A percentile compares a stretch with the other conserved stretches of the same genome.
phyloP scores from a whole-genome alignment of 1,140 invertebrate genomes.

The Nilaparvata lugens region DNA sequence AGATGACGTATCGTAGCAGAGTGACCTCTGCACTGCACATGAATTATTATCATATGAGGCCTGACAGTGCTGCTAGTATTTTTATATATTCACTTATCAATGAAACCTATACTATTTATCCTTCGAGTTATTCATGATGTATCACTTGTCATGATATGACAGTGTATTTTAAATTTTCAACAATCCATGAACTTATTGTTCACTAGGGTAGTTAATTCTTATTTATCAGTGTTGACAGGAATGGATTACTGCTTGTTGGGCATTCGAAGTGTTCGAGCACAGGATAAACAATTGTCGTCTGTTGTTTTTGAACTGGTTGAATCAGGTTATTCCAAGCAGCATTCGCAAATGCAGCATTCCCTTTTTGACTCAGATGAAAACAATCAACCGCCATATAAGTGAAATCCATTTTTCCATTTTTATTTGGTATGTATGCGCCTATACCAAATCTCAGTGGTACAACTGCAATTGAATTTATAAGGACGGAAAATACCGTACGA shows the following conservation, averaged over 20 bases:
- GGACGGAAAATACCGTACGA: too few species aligned
- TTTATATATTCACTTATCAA: too few species aligned
- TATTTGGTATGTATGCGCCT: slow-evolving; percentile 34
- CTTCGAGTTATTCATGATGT: too few species aligned
- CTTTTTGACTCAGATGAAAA: slow-evolving; percentile 59
- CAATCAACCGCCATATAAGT: slow-evolving; percentile 56
- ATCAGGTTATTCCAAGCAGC: slow-evolving; percentile 52
- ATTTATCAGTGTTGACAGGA: slow-evolving; percentile 28
- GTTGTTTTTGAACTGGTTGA: slow-evolving; percentile 39
- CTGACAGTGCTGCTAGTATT: too few species aligned
- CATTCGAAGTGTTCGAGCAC: slow-evolving; percentile 31
- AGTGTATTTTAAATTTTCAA: too few species aligned
- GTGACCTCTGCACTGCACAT: too few species aligned
- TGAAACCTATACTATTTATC: too few species aligned
- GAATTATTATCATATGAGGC: too few species aligned
- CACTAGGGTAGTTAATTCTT: too few species aligned
- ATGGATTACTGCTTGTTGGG: slow-evolving; percentile 34
- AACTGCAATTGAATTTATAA: slow-evolving; percentile 53
- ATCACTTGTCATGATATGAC: too few species aligned
- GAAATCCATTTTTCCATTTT: slow-evolving; percentile 38
- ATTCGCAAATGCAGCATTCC: slow-evolving; percentile 44
- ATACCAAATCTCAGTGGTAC: slow-evolving; percentile 44
- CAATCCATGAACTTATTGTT: too few species aligned
- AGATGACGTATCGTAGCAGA: too few species aligned
- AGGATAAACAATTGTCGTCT: slow-evolving; percentile 25